Base-by-base conservation (phyloP, 2,888 invertebrate species). In the Nysson spinosus region DNA sequence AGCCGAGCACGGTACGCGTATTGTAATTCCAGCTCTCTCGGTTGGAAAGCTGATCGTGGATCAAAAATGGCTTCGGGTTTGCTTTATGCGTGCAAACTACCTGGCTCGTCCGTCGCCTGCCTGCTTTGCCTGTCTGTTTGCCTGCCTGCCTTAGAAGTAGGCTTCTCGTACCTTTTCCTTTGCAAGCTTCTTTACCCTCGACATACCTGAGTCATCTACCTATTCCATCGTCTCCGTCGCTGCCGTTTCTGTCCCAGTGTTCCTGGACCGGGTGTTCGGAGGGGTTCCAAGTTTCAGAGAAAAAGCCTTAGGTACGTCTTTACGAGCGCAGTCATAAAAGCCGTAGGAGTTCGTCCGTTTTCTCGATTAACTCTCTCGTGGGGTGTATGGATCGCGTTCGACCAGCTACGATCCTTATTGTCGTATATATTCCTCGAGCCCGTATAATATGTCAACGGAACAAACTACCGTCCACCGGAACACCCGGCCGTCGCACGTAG, bases 281-380 rank as follows among this genome's bases (percentile, higher is more conserved):
- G 64, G 73, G 72, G 70, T 52, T 64, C 75, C 49, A 54, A 57
- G 64, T 75, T 75, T 61, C 63, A 72, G 49, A 56, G 70, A 75
- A 75, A 75, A 72, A 72, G 72, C 72, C 68, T 72, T 57, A 63
- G 75, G 74, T 75, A 75, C 72, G 72, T 72, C 72, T 75, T 75
- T 75, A 75, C 67, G 75, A 75, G 75, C 67, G 34, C 46, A 58
- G 75, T 67, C 69, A 75, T 75, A 75, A 75, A 74, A 78, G 75
- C 75, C 73, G 77, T 75, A 77, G 77, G 77, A 78, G 77, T 79
- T 79, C 72, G 64, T 62, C 67, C 64, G 63, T 56, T 62, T 42
- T 63, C 62, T 64, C 73, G 74, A 73, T 74, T 74, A 70, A 69
- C 70, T 74, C n/a, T n/a, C 73, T 68, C 64, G 39, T 54, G 56